phyloP scores from a whole-genome alignment of 2,888 invertebrate genomes.

The Chrysomela aeneicollis region DNA sequence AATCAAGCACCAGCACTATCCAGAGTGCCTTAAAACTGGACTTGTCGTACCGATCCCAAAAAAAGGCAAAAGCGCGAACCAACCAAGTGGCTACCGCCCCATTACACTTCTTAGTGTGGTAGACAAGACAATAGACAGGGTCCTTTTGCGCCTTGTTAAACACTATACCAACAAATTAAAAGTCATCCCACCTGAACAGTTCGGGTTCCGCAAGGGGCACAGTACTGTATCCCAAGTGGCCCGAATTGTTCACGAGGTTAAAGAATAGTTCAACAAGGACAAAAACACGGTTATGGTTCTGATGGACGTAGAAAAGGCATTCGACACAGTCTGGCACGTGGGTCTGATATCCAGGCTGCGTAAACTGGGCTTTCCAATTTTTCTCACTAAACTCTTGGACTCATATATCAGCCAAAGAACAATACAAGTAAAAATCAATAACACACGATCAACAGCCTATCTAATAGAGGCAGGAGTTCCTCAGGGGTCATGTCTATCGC shows the following conservation, averaged over 20 bases:
- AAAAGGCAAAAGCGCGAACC: no score
- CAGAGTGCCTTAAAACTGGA: slow-evolving; percentile 27
- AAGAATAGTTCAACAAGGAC: background rate
- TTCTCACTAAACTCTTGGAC: background rate
- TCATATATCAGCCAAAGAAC: background rate
- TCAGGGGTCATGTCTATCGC: background rate
- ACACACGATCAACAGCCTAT: background rate
- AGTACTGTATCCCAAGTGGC: no score
- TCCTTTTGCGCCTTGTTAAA: background rate
- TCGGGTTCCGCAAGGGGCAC: background rate
- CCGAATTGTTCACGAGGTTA: background rate
- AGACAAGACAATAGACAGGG: slow-evolving; percentile 2
- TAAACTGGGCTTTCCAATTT: background rate
- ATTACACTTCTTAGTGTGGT: background rate
- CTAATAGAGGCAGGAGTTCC: background rate
- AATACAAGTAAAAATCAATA: background rate
- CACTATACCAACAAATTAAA: background rate
- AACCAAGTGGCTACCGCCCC: background rate
- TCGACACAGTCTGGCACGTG: background rate
- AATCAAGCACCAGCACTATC: slow-evolving; percentile 26
- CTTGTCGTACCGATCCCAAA: slow-evolving; percentile 32
- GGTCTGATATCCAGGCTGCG: background rate
- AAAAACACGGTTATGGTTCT: background rate
- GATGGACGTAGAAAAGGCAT: background rate
- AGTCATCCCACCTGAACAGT: background rate